Base-by-base conservation (phyloP, 1,140 invertebrate genomes). In the Papilio xuthus region DNA sequence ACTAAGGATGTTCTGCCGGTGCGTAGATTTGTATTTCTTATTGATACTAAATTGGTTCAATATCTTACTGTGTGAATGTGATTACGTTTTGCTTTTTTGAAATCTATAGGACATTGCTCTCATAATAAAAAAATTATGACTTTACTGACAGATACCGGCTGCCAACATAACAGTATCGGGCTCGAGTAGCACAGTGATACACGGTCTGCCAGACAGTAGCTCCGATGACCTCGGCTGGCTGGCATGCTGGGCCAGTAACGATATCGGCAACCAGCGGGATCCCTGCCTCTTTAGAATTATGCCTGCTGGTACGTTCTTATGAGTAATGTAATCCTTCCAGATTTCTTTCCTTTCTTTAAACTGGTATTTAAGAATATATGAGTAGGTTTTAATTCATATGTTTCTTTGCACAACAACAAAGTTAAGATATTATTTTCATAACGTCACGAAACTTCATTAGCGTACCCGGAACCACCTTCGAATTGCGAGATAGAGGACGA, bases 201-300 rank as follows among this genome's bases (percentile, higher is more conserved):
- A 94, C 41, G 79, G 94, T 96, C 81, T 96, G 95, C 89, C 97
- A 96, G 90, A 95, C 94, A 75, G 94, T 69, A 95, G 96, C 75
- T 95, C 95, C 72, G 95, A 95, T 23, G 97, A 98, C 88, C 96
- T 97, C 81, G 97, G 97, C 75, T 97, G 96, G 76, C 92, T 98
- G 0, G 96, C 97, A 13, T 98, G 98, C 87, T 98, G 97, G 97
- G 97, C 97, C 1, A 96, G 95, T 84, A 98, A 98, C 93, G 95
- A 95, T 81, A 96, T 98, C 12, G 98, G 98, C 69, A 95, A 96
- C 85, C 97, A 98, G 93, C 95, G 95, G 79, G 95, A 94, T 81
- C 97, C 98, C 7, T 98, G 98, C 88, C 92, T 97, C 73, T 97
- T 98, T 91, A 96, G 97, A 90, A 95, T 98, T 72, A 92, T 97